phyloP scores from a whole-genome alignment of 1,140 invertebrate species.

The Temnothorax longispinosus region DNA sequence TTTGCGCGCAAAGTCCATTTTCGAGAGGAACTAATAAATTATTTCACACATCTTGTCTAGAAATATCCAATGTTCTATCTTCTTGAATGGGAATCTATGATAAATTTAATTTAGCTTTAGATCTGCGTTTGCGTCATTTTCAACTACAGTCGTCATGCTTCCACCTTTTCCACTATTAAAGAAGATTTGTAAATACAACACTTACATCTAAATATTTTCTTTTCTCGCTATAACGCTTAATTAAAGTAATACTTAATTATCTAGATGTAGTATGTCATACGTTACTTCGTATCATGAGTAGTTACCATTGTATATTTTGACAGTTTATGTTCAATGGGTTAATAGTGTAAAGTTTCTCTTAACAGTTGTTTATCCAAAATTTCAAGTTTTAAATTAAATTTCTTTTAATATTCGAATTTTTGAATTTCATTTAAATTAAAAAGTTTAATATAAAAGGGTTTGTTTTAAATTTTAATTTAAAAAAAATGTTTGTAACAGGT shows the following conservation, averaged over 20 bases:
- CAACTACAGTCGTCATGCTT: neutral
- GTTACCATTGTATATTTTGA: neutral
- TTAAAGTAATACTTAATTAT: neutral
- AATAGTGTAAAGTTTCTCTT: neutral
- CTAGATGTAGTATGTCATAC: too few species aligned
- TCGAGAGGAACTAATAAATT: neutral
- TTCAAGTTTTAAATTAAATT: neutral
- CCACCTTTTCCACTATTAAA: neutral
- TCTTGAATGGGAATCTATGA: neutral
- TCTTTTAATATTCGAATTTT: neutral
- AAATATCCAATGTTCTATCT: neutral
- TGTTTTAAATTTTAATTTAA: neutral
- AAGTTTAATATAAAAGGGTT: neutral
- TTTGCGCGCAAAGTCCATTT: constrained; percentile 74
- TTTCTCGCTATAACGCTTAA: neutral
- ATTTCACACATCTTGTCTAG: neutral
- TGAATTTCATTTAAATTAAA: neutral
- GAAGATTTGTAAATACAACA: neutral
- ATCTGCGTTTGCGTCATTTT: neutral
- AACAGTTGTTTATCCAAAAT: neutral
- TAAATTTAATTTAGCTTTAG: neutral
- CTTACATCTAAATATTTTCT: neutral
- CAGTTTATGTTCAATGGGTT: neutral
- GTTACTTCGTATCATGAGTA: too few species aligned
- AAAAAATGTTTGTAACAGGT: neutral